Evolutionary conservation across 1,140 invertebrate species (phyloP).

Genomic region (Plectrocnemia conspersa): DNA sequence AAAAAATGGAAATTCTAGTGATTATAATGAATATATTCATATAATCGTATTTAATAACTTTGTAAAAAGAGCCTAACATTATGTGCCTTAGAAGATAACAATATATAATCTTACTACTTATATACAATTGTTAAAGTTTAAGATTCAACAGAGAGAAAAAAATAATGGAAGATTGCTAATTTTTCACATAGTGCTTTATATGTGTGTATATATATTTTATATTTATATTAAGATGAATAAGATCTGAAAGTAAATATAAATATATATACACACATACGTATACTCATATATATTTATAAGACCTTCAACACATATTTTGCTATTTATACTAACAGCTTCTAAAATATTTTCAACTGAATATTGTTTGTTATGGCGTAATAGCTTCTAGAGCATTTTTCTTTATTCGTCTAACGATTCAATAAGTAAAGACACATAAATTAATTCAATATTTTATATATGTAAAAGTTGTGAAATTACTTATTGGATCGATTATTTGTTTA

Average conservation of each 20-base stretch:
- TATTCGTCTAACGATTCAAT: not conserved
- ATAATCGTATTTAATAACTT: conserved; percentile 24
- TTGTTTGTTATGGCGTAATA: too few species aligned
- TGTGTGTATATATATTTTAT: not conserved
- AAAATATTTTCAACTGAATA: too few species aligned
- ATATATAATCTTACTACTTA: conserved; percentile 35
- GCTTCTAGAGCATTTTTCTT: too few species aligned
- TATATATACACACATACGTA: too few species aligned
- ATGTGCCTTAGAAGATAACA: conserved; percentile 36
- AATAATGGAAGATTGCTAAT: conserved; percentile 18
- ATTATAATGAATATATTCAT: conserved; percentile 25
- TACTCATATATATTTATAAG: too few species aligned
- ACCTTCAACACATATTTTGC: too few species aligned
- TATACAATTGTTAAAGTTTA: conserved; percentile 23
- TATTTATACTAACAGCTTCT: too few species aligned
- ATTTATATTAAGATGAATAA: not conserved
- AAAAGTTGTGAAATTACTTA: too few species aligned
- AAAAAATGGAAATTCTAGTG: conserved; percentile 26
- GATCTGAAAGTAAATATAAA: too few species aligned
- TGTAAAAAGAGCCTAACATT: conserved; percentile 35
- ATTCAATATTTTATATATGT: too few species aligned
- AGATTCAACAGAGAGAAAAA: conserved; percentile 15
- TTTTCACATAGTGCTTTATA: conserved; percentile 8
- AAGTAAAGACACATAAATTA: too few species aligned
- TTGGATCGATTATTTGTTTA: too few species aligned